phyloP scores from a whole-genome alignment of 2,888 invertebrate genomes.

The Lycocerus yunnanus region DNA sequence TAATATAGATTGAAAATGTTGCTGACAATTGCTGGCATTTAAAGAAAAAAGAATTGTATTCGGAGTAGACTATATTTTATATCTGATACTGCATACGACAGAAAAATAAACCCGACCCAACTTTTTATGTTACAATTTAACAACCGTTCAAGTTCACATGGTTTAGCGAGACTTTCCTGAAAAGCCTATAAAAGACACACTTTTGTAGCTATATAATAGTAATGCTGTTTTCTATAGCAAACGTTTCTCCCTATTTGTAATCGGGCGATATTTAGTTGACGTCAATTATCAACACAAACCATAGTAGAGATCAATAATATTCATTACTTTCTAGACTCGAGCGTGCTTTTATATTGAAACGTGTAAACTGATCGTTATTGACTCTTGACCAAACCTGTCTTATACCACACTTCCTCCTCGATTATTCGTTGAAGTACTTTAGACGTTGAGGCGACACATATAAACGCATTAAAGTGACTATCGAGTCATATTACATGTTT shows the following conservation, averaged over 20 bases:
- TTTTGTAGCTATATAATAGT: conserved; percentile 17
- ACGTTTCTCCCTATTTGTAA: conserved; percentile 10
- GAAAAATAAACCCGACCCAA: conserved; percentile 39
- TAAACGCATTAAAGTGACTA: conserved; percentile 13
- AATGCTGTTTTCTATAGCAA: conserved; percentile 12
- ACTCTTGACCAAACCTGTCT: conserved; percentile 49
- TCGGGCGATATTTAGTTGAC: conserved; percentile 16
- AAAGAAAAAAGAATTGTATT: conserved; percentile 47
- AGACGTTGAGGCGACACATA: background rate
- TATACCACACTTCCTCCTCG: conserved; percentile 37
- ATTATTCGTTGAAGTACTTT: conserved; percentile 22
- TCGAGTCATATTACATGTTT: conserved; percentile 15
- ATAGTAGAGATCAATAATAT: conserved; percentile 43
- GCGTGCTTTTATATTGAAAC: conserved; percentile 51
- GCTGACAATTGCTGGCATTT: conserved; percentile 45
- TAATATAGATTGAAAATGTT: background rate
- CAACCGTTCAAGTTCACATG: conserved; percentile 26
- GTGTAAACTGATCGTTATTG: conserved; percentile 53
- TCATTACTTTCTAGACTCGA: conserved; percentile 49
- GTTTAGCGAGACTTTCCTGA: conserved; percentile 21
- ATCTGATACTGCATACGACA: conserved; percentile 46
- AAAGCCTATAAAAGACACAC: conserved; percentile 24
- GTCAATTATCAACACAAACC: conserved; percentile 18
- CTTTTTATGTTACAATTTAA: conserved; percentile 30
- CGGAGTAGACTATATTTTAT: conserved; percentile 44